phyloP scores from a whole-genome alignment of 2,888 invertebrate genomes.

The Chymomyza amoena region DNA sequence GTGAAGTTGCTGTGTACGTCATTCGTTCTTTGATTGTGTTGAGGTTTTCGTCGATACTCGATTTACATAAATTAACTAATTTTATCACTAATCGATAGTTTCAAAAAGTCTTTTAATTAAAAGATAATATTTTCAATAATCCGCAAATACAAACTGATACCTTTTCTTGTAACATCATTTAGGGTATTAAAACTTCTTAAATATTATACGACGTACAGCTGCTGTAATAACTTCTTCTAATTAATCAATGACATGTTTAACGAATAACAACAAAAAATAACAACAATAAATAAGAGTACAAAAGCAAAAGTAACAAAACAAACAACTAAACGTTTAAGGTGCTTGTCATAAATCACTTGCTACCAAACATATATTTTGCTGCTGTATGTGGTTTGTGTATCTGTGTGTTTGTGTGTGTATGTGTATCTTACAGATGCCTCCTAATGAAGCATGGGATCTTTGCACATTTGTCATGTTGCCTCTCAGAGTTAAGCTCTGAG shows the following conservation, averaged over 20 bases:
- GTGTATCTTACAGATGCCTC: neutral
- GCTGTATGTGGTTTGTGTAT: neutral
- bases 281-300: neutral
- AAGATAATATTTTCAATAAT: too few species aligned
- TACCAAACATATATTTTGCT: neutral
- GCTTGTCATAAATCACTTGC: neutral
- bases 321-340: neutral
- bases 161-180: neutral
- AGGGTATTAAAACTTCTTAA: conserved; percentile 11
- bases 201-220: conserved; percentile 28
- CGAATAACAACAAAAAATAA: neutral
- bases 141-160: too few species aligned
- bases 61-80: too few species aligned
- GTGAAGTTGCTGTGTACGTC: too few species aligned
- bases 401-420: neutral
- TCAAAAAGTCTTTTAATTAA: too few species aligned
- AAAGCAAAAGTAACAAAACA: neutral
- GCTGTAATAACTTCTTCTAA: conserved; percentile 22
- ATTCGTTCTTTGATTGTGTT: too few species aligned
- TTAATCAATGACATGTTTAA: conserved; percentile 51
- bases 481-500: neutral
- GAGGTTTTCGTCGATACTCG: too few species aligned
- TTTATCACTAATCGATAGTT: too few species aligned
- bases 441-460: conserved; percentile 61
- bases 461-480: conserved; percentile 25